Percentiles rank a stretch among this genome's conserved stretches.
These are phyloP conservation scores for Diorhabda carinulata DNA, from an alignment of 1,140 invertebrate genomes.

Conservation along the genomic window DNA sequence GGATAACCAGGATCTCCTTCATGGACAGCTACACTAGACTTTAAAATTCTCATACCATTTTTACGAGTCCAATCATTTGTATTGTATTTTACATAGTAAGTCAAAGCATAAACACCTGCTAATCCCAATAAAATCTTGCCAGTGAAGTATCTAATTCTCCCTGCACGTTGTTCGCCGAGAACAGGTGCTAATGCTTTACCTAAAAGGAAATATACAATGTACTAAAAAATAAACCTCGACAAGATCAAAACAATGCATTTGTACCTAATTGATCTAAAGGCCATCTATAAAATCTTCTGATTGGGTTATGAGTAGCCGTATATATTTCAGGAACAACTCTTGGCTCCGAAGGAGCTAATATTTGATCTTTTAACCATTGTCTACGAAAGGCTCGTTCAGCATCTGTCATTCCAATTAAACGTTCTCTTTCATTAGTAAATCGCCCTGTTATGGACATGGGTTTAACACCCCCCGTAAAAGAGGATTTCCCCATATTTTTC, in stretches of 20 bases:
- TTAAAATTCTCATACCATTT: constrained; percentile 61
- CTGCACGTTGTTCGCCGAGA: constrained; percentile 55
- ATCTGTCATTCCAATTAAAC: constrained; percentile 75
- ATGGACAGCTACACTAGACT: constrained; percentile 51
- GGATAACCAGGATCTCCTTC: constrained; percentile 67
- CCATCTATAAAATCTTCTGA: constrained; percentile 68
- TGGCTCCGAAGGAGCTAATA: constrained; percentile 69
- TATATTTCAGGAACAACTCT: constrained; percentile 62
- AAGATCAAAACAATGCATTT: too few species aligned
- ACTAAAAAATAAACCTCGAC: too few species aligned
- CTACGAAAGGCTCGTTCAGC: constrained; percentile 78
- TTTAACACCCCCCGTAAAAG: constrained; percentile 59
- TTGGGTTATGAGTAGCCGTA: constrained; percentile 67
- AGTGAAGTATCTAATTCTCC: constrained; percentile 56
- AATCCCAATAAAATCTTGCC: constrained; percentile 58
- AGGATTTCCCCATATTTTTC: constrained; percentile 38
- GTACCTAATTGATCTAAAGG: constrained; percentile 61
- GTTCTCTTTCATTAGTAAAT: constrained; percentile 67
- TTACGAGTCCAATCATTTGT: constrained; percentile 69
- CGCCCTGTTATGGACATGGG: constrained; percentile 73
- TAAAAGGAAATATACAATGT: background rate
- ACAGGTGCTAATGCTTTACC: constrained; percentile 54
- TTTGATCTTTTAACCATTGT: constrained; percentile 79
- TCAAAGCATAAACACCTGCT: constrained; percentile 50
- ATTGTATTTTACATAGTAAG: constrained; percentile 79